Evolutionary conservation across 2,888 invertebrate species (phyloP).

Genomic region (Acholoe squamosa): DNA sequence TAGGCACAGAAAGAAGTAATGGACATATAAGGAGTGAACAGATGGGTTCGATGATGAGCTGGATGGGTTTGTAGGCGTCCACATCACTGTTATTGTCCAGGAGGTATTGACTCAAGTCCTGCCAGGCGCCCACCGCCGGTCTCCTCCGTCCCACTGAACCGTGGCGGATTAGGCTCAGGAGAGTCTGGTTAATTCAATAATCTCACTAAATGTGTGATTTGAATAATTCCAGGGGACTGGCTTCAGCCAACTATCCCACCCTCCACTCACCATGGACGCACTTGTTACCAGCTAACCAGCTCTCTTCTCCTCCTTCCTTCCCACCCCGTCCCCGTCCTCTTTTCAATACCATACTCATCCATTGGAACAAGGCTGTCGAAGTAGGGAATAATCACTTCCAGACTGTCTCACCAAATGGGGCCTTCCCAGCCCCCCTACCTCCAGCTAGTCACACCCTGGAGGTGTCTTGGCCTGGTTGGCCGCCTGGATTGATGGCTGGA

Average conservation of each 20-base stretch:
- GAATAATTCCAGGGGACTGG: constrained; percentile 10
- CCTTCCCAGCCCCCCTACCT: not conserved
- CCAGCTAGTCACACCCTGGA: not conserved
- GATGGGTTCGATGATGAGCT: not conserved
- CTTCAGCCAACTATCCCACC: not conserved
- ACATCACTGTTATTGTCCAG: not conserved
- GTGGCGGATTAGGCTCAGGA: constrained; percentile 11
- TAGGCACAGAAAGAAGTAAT: not conserved
- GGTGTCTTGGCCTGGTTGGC: not conserved
- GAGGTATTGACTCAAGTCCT: not conserved
- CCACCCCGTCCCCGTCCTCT: not conserved
- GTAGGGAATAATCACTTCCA: constrained; percentile 1
- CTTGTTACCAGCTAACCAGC: too few relatives aligned
- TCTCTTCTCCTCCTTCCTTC: not conserved
- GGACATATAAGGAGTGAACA: not conserved
- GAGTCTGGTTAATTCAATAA: constrained; percentile 14
- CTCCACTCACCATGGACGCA: too few relatives aligned
- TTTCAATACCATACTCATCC: not conserved
- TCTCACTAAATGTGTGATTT: constrained; percentile 21
- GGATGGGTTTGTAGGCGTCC: not conserved
- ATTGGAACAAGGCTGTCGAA: not conserved
- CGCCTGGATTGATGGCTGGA: constrained; percentile 7
- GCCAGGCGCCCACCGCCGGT: not conserved
- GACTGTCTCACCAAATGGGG: not conserved
- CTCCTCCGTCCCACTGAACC: not conserved